Conservation (phyloP, 2,888 invertebrate genomes). For the Diadegma fenestrale region DNA sequence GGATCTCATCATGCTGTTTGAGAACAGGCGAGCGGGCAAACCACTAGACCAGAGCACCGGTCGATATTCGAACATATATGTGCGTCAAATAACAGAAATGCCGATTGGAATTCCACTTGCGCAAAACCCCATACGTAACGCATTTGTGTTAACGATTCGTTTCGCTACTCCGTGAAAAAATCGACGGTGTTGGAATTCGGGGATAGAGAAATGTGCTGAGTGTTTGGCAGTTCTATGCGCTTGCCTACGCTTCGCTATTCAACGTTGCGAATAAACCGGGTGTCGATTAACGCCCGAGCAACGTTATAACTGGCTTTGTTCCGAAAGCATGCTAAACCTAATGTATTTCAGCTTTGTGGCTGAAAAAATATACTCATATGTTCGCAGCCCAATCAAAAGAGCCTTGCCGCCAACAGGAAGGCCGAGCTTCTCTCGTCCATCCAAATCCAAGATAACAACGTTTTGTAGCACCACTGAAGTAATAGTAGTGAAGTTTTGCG, state of each 20-base stretch:
- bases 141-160: slow-evolving; percentile 37
- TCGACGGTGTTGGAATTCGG: slow-evolving; percentile 21
- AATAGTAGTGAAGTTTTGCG: slow-evolving; percentile 50
- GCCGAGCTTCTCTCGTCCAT: slow-evolving; percentile 47
- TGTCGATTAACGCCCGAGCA: slow-evolving; percentile 9
- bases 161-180: slow-evolving; percentile 28
- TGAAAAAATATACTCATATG: slow-evolving; percentile 12
- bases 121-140: neutral
- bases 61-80: neutral
- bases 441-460: slow-evolving; percentile 52
- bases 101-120: slow-evolving; percentile 51
- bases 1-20: too few relatives aligned
- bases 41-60: too few relatives aligned
- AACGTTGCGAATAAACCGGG: neutral
- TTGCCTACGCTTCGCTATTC: slow-evolving; percentile 7
- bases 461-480: slow-evolving; percentile 48
- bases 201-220: neutral
- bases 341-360: slow-evolving; percentile 21
- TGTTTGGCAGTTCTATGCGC: slow-evolving; percentile 5
- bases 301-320: slow-evolving; percentile 2
- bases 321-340: slow-evolving; percentile 5
- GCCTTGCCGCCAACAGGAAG: slow-evolving; percentile 18
- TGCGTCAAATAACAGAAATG: slow-evolving; percentile 42
- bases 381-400: neutral
- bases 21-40: too few relatives aligned